Evolutionary conservation across 2,888 invertebrate genomes (phyloP).

Genomic region (Branchinecta sandiegonensis): DNA sequence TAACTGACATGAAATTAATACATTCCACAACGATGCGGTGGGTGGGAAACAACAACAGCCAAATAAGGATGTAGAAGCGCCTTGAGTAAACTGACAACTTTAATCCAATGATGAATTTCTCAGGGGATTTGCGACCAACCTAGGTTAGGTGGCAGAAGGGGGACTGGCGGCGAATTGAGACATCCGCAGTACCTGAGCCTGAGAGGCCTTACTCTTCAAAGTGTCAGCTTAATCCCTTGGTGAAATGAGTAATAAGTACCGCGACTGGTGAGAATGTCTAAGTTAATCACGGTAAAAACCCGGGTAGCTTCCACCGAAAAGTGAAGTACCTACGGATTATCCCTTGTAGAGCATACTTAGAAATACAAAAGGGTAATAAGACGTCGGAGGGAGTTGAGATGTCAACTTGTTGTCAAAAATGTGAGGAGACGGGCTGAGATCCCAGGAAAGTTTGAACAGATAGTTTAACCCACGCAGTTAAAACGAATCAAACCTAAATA

Average conservation of each 20-base stretch:
- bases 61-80: slow-evolving; percentile 3
- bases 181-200: not conserved
- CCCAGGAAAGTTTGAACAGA: too few relatives aligned
- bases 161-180: not conserved
- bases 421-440: too few relatives aligned
- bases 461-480: too few relatives aligned
- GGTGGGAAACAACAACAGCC: slow-evolving; percentile 14
- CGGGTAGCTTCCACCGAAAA: not conserved
- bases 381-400: too few relatives aligned
- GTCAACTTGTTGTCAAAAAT: too few relatives aligned
- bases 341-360: not conserved
- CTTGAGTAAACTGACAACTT: slow-evolving; percentile 9
- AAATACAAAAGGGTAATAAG: too few relatives aligned
- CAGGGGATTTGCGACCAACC: slow-evolving; percentile 4
- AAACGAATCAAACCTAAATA: too few relatives aligned
- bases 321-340: not conserved
- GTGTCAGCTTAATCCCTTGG: not conserved
- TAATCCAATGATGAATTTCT: slow-evolving; percentile 16
- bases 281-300: slow-evolving; percentile 7
- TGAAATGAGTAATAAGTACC: slow-evolving; percentile 12
- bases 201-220: not conserved
- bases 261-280: not conserved
- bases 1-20: slow-evolving; percentile 14
- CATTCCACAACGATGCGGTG: slow-evolving; percentile 11
- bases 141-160: not conserved